phyloP scores from a whole-genome alignment of 2,113 vertebrate species.

The Cololabis saira region DNA sequence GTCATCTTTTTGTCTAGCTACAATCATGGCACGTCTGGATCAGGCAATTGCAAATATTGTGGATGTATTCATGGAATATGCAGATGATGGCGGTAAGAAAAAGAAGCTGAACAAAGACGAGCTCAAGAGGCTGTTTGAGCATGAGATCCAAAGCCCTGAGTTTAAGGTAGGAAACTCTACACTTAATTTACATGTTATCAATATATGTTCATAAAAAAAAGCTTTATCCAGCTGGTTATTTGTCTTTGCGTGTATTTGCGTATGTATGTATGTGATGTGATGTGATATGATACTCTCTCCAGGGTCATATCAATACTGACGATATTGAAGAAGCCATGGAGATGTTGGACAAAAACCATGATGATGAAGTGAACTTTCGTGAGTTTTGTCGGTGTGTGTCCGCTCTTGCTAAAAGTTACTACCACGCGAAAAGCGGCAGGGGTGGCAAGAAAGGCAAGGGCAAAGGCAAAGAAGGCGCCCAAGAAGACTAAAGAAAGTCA shows the following conservation, averaged over 20 bases:
- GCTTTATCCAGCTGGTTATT: too few relatives aligned
- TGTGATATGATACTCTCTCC: neutral
- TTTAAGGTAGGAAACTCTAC: constrained; percentile 60
- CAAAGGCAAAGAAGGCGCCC: constrained; percentile 8
- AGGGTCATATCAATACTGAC: constrained; percentile 61
- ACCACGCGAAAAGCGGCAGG: constrained; percentile 60
- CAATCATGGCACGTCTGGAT: constrained; percentile 75
- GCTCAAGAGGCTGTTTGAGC: constrained; percentile 59
- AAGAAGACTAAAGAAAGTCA: constrained; percentile 28
- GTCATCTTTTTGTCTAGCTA: constrained; percentile 20
- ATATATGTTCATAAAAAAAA: neutral
- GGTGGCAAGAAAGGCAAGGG: constrained; percentile 44
- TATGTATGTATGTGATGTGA: neutral
- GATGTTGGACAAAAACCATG: constrained; percentile 75
- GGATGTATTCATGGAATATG: constrained; percentile 75
- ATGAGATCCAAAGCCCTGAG: constrained; percentile 60
- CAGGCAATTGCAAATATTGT: constrained; percentile 64
- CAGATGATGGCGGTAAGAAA: constrained; percentile 59
- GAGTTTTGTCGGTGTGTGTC: constrained; percentile 73
- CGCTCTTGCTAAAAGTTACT: constrained; percentile 63
- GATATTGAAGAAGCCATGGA: constrained; percentile 68
- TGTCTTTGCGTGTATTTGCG: too few relatives aligned
- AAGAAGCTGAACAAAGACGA: constrained; percentile 56
- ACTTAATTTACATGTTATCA: neutral
- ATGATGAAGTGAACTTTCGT: constrained; percentile 76